A percentile compares a stretch with the other conserved stretches of the same genome.
These are phyloP conservation scores for Osmerus mordax DNA, from an alignment of 2,113 vertebrate genomes.

Conservation along the genomic window DNA sequence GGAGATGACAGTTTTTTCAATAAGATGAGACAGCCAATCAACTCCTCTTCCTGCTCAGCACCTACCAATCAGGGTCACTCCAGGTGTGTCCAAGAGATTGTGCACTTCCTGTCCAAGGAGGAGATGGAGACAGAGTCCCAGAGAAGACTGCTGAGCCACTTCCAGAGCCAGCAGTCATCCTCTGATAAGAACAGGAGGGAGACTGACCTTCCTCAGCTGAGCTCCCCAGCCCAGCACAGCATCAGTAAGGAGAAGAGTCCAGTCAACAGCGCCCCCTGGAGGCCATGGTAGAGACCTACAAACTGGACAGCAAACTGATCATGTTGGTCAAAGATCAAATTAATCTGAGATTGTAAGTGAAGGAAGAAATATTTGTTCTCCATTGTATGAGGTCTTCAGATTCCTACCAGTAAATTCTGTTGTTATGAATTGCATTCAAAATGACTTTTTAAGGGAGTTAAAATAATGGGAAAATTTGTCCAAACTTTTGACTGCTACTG, in stretches of 20 bases:
- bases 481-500: no score
- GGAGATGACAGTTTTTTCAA: slow-evolving; percentile 36
- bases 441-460: no score
- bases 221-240: slow-evolving; percentile 19
- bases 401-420: no score
- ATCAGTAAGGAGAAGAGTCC: slow-evolving; percentile 30
- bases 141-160: slow-evolving; percentile 29
- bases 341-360: no score
- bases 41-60: slow-evolving; percentile 41
- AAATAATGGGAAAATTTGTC: no score
- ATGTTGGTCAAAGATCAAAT: slow-evolving; percentile 22
- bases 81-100: slow-evolving; percentile 48
- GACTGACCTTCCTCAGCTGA: slow-evolving; percentile 14
- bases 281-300: slow-evolving; percentile 45
- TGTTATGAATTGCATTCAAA: no score
- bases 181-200: slow-evolving; percentile 11
- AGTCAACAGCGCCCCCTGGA: slow-evolving; percentile 36
- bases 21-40: slow-evolving; percentile 8
- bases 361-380: no score
- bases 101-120: slow-evolving; percentile 35
- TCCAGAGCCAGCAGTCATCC: slow-evolving; percentile 23
- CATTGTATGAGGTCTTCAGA: no score
- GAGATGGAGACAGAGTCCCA: slow-evolving; percentile 6
- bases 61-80: slow-evolving; percentile 39
- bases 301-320: slow-evolving; percentile 19